These are phyloP conservation scores for Acyrthosiphon pisum DNA, from an alignment of 1,140 invertebrate species.

Conservation along the genomic window DNA sequence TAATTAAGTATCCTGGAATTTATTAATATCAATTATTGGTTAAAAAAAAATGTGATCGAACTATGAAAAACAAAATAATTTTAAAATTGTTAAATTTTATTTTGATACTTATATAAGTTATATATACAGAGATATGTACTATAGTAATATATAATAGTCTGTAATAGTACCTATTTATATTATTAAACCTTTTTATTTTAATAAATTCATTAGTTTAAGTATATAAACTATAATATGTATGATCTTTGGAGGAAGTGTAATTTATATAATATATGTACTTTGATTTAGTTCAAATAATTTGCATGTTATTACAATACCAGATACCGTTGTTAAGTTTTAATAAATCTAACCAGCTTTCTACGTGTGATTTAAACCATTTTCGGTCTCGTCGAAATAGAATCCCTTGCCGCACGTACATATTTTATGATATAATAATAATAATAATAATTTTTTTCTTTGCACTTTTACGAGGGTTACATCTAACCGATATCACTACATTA, in stretches of 20 bases:
- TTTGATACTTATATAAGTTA: not conserved
- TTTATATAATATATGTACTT: too few species aligned
- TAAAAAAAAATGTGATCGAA: not conserved
- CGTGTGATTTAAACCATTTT: not conserved
- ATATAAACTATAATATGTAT: too few species aligned
- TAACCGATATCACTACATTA: not conserved
- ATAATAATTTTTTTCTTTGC: not conserved
- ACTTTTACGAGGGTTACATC: not conserved
- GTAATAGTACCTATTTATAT: too few species aligned
- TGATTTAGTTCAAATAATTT: not conserved
- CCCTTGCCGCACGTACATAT: too few species aligned
- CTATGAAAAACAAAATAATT: not conserved
- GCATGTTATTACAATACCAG: not conserved
- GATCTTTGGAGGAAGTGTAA: not conserved
- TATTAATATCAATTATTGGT: not conserved
- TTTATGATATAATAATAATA: not conserved
- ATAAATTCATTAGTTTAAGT: too few species aligned
- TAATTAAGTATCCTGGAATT: not conserved
- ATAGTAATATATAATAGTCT: too few species aligned
- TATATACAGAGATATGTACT: too few species aligned
- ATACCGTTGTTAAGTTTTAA: not conserved
- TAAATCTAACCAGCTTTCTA: not conserved
- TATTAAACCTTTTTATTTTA: too few species aligned
- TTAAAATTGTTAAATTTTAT: not conserved
- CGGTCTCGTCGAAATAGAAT: not conserved